Conservation (phyloP, 2,797 vertebrate species). For the Geotrypetes seraphini region DNA sequence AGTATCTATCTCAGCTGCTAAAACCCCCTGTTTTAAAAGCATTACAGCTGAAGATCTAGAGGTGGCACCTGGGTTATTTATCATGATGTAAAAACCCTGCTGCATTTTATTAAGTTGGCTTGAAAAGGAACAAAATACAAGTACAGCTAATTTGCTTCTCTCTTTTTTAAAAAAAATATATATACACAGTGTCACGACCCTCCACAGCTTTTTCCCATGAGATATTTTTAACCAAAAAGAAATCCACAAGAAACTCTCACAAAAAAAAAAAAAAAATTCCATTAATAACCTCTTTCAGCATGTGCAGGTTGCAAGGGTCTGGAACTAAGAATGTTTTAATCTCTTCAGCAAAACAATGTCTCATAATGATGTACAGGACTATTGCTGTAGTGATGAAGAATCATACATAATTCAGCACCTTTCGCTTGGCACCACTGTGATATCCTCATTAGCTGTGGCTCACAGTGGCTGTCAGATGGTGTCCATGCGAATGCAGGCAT, state of each 20-base stretch:
- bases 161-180: no score
- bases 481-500: slow-evolving; percentile 98
- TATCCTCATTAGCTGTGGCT: slow-evolving; percentile 99
- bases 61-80: slow-evolving; percentile 71
- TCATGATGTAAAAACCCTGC: slow-evolving; percentile 60
- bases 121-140: slow-evolving; percentile 88
- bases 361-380: slow-evolving; percentile 98
- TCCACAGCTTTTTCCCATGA: slow-evolving; percentile 70
- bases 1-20: slow-evolving; percentile 57
- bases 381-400: slow-evolving; percentile 98
- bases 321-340: slow-evolving; percentile 93
- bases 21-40: slow-evolving; percentile 62
- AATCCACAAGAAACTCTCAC: slow-evolving; percentile 79
- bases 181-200: slow-evolving; percentile 73
- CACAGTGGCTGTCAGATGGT: slow-evolving; percentile 99
- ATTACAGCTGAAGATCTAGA: slow-evolving; percentile 45
- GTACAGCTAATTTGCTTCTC: slow-evolving; percentile 77
- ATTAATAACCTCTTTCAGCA: slow-evolving; percentile 81
- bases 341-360: slow-evolving; percentile 99
- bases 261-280: slow-evolving; percentile 88
- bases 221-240: slow-evolving; percentile 77
- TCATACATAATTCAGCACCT: slow-evolving; percentile 99
- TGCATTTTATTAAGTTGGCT: slow-evolving; percentile 81
- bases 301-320: slow-evolving; percentile 84
- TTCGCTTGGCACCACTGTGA: slow-evolving; percentile 98